Evolutionary conservation across 2,113 vertebrate genomes (phyloP).

Genomic region (Scomber colias): DNA sequence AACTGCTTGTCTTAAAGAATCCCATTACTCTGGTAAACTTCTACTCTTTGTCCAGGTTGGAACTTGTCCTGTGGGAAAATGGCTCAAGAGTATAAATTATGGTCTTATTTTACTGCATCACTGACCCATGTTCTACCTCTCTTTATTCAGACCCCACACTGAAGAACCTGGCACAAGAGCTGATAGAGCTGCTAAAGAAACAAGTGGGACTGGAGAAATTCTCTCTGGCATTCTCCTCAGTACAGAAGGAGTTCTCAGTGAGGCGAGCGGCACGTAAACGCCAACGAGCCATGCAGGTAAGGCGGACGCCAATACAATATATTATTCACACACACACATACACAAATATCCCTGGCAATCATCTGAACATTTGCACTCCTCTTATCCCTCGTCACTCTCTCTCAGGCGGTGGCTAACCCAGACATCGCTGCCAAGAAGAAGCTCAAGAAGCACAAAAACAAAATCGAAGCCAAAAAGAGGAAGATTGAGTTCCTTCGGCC

Average conservation of each 20-base stretch:
- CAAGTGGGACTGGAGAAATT: constrained; percentile 92
- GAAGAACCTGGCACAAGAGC: constrained; percentile 96
- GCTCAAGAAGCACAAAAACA: constrained; percentile 95
- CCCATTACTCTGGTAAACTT: too few relatives aligned
- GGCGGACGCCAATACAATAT: neutral
- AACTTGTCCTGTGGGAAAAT: too few relatives aligned
- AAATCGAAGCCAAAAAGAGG: constrained; percentile 93
- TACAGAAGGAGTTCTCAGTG: constrained; percentile 92
- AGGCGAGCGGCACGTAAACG: constrained; percentile 89
- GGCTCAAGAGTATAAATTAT: neutral
- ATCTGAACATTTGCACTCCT: neutral
- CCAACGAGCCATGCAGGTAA: constrained; percentile 92
- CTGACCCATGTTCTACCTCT: neutral
- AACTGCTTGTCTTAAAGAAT: neutral
- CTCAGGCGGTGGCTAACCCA: constrained; percentile 92
- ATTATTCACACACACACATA: neutral
- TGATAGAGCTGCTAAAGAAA: constrained; percentile 95
- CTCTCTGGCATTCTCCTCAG: constrained; percentile 91
- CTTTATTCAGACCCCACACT: constrained; percentile 88
- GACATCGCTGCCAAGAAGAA: constrained; percentile 96
- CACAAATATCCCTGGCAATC: neutral
- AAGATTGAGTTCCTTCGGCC: constrained; percentile 92
- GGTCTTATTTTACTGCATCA: neutral
- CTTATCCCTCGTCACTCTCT: too few relatives aligned
- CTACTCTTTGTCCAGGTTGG: neutral